phyloP scores from a whole-genome alignment of 1,140 invertebrate genomes.

The Pantala flavescens region DNA sequence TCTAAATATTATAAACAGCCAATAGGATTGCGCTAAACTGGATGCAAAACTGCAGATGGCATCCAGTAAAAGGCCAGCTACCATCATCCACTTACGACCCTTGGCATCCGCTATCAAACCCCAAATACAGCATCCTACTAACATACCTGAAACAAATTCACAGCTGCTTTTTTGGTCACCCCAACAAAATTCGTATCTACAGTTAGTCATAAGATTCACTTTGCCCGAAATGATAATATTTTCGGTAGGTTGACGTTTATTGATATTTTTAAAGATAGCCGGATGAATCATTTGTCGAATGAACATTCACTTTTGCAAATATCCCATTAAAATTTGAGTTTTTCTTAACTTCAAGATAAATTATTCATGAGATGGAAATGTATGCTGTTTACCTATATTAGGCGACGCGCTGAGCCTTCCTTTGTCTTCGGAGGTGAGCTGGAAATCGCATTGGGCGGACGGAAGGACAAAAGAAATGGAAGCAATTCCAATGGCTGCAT shows the following conservation, averaged over 20 bases:
- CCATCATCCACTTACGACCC: slow-evolving; percentile 62
- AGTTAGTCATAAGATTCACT: too few species aligned
- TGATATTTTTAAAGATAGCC: too few species aligned
- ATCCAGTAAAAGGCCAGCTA: slow-evolving; percentile 64
- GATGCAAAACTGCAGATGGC: slow-evolving; percentile 61
- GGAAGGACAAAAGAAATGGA: slow-evolving; percentile 54
- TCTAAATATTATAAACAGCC: slow-evolving; percentile 61
- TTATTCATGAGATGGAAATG: too few species aligned
- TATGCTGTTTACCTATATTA: slow-evolving; percentile 32
- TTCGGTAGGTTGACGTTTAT: too few species aligned
- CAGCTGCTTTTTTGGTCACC: too few species aligned
- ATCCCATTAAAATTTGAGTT: too few species aligned
- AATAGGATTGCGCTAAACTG: slow-evolving; percentile 62
- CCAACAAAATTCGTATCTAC: too few species aligned
- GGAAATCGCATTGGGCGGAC: slow-evolving; percentile 44
- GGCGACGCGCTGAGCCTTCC: slow-evolving; percentile 36
- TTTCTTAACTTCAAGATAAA: too few species aligned
- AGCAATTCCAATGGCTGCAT: slow-evolving; percentile 47
- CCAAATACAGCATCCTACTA: slow-evolving; percentile 82
- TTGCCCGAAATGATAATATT: too few species aligned
- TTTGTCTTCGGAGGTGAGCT: slow-evolving; percentile 42
- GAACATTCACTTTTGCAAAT: too few species aligned
- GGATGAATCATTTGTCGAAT: too few species aligned
- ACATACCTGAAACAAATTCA: slow-evolving; percentile 57
- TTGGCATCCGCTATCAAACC: slow-evolving; percentile 73